These are phyloP conservation scores for Cartodere bifasciata DNA, from an alignment of 2,888 invertebrate genomes.

Conservation along the genomic window DNA sequence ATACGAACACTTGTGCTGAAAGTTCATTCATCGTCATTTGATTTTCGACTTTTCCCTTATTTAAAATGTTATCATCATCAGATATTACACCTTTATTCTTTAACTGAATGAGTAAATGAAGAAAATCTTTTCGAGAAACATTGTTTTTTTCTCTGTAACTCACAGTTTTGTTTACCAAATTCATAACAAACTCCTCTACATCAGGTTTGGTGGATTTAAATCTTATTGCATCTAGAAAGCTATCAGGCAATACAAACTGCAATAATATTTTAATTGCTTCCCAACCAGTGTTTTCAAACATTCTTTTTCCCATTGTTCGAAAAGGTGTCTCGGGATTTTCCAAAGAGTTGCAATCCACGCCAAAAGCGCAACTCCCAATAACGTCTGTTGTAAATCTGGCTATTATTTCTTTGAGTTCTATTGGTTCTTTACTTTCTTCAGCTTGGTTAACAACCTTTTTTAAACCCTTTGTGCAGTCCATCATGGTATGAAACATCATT, in stretches of 20 bases:
- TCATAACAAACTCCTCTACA: conserved; percentile 33
- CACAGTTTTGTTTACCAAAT: conserved; percentile 8
- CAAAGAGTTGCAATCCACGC: conserved; percentile 44
- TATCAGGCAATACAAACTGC: conserved; percentile 13
- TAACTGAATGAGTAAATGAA: conserved; percentile 8
- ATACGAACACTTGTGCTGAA: conserved; percentile 6
- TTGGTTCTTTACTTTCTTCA: conserved; percentile 22
- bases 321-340: conserved; percentile 31
- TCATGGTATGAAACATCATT: conserved; percentile 46
- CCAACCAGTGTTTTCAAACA: conserved; percentile 10
- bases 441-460: conserved; percentile 33
- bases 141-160: conserved; percentile 9
- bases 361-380: conserved; percentile 46
- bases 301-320: conserved; percentile 5
- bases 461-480: conserved; percentile 40
- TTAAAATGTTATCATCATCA: conserved; percentile 23
- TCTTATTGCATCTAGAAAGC: conserved; percentile 15
- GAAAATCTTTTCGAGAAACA: conserved; percentile 7
- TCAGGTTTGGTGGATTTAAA: conserved; percentile 18
- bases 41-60: conserved; percentile 3
- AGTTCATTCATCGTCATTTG: conserved; percentile 6
- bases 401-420: conserved; percentile 35
- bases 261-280: conserved; percentile 9
- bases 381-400: conserved; percentile 46
- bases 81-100: conserved; percentile 6